Base-by-base conservation (phyloP, 1,140 invertebrate species). In the Drosophila mayri region DNA sequence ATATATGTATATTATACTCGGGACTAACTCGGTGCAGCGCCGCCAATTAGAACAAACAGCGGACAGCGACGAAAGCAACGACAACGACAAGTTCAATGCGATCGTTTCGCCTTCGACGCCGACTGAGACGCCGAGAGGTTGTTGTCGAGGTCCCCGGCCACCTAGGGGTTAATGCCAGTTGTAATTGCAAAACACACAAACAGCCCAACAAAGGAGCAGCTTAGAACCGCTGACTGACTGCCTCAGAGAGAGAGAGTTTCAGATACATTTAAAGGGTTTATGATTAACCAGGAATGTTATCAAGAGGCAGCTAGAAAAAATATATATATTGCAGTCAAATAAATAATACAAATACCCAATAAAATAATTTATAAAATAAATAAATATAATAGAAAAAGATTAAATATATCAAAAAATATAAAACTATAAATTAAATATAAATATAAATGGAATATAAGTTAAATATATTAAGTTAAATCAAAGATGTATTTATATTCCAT, bases 21-120 rank as follows among this genome's bases (percentile, higher is more conserved):
- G 75, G 81, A 67, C 58, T 77, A 71, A 76, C 64, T 67, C 67
- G 66, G 46, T 86, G 74, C 80, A 87, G 64, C 50, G 79, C 66
- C 61, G 76, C 64, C 84, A 90, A 87, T 88, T 88, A 87, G 84
- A 87, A 87, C 72, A 80, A 80, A 88, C 67, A 76, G 61, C 70
- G 55, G 55, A 44, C 64, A 47, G 46, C 14, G 25, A 28, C 55
- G 28, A 14, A 64, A 76, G 57, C 64, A 47, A 22, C 12, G 25
- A 28, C 55, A 18, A 14, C 68, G 68, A 72, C 66, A 72, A 81
- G 84, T 76, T 87, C 66, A 68, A 70, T 73, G 63, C 57, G 81
- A 80, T 84, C 81, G 75, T 65, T 73, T 44, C 50, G 50, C 41
- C 67, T 70, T 76, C 64, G 37, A 12, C 30, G 49, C 11, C 22